Base-by-base conservation (phyloP, 1,140 invertebrate genomes). In the Drosophila sulfurigaster region DNA sequence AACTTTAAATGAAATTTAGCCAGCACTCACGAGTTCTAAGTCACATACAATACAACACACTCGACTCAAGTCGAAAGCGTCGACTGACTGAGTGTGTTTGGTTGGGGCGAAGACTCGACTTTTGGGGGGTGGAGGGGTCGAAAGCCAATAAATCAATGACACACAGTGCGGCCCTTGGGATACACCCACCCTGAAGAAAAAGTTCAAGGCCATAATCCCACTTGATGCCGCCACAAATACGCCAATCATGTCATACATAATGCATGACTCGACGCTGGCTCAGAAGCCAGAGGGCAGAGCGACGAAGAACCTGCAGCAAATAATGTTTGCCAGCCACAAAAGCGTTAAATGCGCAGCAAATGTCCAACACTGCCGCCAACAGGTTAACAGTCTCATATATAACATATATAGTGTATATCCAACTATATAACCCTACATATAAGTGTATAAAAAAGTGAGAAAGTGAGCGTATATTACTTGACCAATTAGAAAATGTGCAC, bases 161-260 rank as follows among this genome's bases (percentile, higher is more conserved):
- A 87, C 75, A 86, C 51, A 66, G 72, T 80, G 59, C 59, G 63
- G 68, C 78, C 59, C 69, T 64, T 52, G 63, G 63, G 49, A 66
- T 66, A 46, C 57, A 48, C 62, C 59, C 65, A 70, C 43, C 20
- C 20, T 49, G 49, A 68, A 46, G 64, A 79, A 73, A 88, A 88
- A 88, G 83, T 88, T 87, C 83, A 87, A 88, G 83, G 83, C 76
- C 83, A 70, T 78, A 87, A 88, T 82, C 82, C 77, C 73, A 88
- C 75, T 83, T 82, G 83, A 87, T 78, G 79, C 75, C 82, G 79
- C 76, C 82, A 67, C 79, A 87, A 87, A 87, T 88, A 80, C 77
- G 82, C 82, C 83, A 87, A 87, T 87, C 83, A 87, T 80, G 73
- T 88, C 77, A 78, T 87, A 80, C 83, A 87, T 87, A 80, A 88